Percentiles rank a stretch among this genome's conserved stretches.
These are phyloP conservation scores for Corythaixoides concolor DNA, from an alignment of 2,113 vertebrate genomes.

Conservation along the genomic window DNA sequence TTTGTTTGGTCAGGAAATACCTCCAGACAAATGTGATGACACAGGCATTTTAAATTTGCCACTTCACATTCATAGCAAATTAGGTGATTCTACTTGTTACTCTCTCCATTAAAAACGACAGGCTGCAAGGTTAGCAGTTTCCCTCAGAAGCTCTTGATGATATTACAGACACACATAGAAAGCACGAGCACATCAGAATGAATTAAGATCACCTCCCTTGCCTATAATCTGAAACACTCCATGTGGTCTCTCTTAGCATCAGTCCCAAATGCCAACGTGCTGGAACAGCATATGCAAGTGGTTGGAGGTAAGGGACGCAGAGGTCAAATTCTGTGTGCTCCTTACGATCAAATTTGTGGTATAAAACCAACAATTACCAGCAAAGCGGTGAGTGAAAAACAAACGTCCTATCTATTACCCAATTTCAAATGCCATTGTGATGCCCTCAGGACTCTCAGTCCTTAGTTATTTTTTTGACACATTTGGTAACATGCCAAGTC, in stretches of 20 bases:
- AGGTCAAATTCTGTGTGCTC: slow-evolving; percentile 37
- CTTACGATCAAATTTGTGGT: background rate
- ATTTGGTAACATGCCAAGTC: slow-evolving; percentile 20
- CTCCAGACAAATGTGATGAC: slow-evolving; percentile 64
- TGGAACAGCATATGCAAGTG: slow-evolving; percentile 18
- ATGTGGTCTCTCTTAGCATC: slow-evolving; percentile 48
- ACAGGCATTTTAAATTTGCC: slow-evolving; percentile 66
- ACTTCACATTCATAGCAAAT: slow-evolving; percentile 51
- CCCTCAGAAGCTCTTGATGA: slow-evolving; percentile 62
- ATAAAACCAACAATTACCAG: slow-evolving; percentile 51
- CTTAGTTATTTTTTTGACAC: slow-evolving; percentile 16
- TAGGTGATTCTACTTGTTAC: slow-evolving; percentile 42
- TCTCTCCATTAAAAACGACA: slow-evolving; percentile 55
- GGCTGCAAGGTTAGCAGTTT: slow-evolving; percentile 62
- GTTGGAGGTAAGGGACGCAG: slow-evolving; percentile 34
- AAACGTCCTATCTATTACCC: slow-evolving; percentile 43
- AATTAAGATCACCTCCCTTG: slow-evolving; percentile 62
- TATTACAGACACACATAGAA: slow-evolving; percentile 46
- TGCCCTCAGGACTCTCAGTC: background rate
- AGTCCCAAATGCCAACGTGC: background rate
- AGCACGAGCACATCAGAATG: slow-evolving; percentile 55
- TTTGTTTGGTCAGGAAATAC: slow-evolving; percentile 64
- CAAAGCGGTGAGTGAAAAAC: slow-evolving; percentile 24
- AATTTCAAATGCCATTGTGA: slow-evolving; percentile 6
- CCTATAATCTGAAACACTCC: slow-evolving; percentile 57